phyloP scores from a whole-genome alignment of 2,113 vertebrate genomes.

The Thermophis baileyi region DNA sequence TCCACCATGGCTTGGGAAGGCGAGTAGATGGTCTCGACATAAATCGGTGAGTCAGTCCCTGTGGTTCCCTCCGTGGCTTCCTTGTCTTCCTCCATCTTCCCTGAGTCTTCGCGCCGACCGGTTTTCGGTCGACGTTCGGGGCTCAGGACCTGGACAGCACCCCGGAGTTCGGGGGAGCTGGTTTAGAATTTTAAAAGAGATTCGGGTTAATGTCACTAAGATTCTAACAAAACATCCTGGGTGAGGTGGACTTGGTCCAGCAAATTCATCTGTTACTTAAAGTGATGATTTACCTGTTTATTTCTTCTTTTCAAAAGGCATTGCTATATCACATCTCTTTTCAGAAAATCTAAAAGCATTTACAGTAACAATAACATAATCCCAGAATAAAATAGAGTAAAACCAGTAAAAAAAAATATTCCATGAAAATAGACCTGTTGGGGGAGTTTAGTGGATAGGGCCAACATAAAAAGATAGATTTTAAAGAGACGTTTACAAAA shows the following conservation, averaged over 20 bases:
- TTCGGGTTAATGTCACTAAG: too few species aligned
- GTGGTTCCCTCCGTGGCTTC: too few species aligned
- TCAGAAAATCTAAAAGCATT: not conserved
- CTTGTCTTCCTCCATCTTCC: too few species aligned
- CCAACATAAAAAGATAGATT: not conserved
- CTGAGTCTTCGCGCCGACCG: too few species aligned
- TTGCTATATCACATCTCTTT: not conserved
- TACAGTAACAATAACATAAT: not conserved
- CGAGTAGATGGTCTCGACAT: too few species aligned
- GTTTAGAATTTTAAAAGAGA: too few species aligned
- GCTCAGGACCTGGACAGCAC: too few species aligned
- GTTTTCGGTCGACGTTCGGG: too few species aligned
- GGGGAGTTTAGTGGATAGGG: not conserved
- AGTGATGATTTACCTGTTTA: not conserved
- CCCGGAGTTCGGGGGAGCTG: too few species aligned
- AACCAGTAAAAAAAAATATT: not conserved
- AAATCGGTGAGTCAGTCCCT: too few species aligned
- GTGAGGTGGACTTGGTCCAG: not conserved
- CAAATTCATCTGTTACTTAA: not conserved
- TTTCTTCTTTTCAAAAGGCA: not conserved
- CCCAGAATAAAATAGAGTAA: not conserved
- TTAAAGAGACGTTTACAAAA: not conserved
- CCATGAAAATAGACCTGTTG: not conserved
- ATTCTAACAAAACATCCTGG: not conserved
- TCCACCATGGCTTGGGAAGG: too few species aligned